Evolutionary conservation across 2,888 invertebrate genomes (phyloP).

Genomic region (Oligia strigilis): DNA sequence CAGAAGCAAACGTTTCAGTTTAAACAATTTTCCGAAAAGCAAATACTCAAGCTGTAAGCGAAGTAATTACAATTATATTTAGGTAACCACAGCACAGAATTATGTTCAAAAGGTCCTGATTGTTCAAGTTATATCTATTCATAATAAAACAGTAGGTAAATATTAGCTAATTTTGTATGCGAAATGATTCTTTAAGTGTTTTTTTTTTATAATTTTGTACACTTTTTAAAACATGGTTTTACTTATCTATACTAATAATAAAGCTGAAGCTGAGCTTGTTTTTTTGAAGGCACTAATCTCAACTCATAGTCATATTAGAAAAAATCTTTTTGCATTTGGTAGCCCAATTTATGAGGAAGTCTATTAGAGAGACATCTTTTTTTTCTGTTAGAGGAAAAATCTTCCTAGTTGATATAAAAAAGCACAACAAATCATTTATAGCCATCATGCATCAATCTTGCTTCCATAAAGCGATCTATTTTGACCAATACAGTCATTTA

Average conservation of each 20-base stretch:
- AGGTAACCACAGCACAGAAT: background rate
- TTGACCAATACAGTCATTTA: background rate
- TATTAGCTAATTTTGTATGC: background rate
- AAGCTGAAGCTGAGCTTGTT: too few species aligned
- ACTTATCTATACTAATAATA: too few species aligned
- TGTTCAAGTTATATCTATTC: background rate
- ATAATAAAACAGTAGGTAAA: background rate
- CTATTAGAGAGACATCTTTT: background rate
- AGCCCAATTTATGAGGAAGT: too few species aligned
- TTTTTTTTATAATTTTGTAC: background rate
- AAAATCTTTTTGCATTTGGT: too few species aligned
- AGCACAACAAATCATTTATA: background rate
- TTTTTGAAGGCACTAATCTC: background rate
- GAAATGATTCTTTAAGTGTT: background rate
- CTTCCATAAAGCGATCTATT: background rate
- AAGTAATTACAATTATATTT: conserved; percentile 29
- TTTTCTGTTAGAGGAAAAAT: background rate
- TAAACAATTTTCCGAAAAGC: background rate
- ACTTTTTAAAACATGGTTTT: background rate
- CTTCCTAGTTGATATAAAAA: too few species aligned
- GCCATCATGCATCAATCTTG: background rate
- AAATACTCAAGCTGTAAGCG: conserved; percentile 5
- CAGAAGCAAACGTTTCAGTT: background rate
- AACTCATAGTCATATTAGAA: background rate
- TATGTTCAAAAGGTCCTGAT: conserved; percentile 1